Evolutionary conservation across 1,140 invertebrate genomes (phyloP), one percentile per base, ranked within the genome.

Genomic region (Drepana arcuata): DNA sequence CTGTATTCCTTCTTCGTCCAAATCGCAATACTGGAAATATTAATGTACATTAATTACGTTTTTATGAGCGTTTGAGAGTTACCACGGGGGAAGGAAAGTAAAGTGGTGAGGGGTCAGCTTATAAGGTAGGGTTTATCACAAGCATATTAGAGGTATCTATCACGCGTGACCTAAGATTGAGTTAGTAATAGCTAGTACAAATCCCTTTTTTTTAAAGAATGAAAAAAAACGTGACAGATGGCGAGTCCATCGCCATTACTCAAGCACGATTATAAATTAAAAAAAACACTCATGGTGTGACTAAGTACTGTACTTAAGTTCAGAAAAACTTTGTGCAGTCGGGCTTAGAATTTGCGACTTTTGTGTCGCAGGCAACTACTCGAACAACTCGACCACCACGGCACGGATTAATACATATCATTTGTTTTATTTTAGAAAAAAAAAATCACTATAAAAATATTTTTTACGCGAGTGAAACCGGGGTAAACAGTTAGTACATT

Each of bases 1-100:
- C 39, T 88, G 79, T 36, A 89, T 61, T 31, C 87, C 87, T 47
- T 85, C 84, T 14, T 80, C 64, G 14, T 83, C 66, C 48, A 91
- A 68, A 33, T 72, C 65, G 23, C 68, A 83, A 32, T 88, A 87
- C 88, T 91, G 54, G 38, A 86, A 75, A 52, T 27, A 14, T 28
- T 7, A 14, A 38, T 27, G 25, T 23, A 13, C 40, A 34, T 25
- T 35, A 13, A 26, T 33, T 42, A 16, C 16, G 18, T 21, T 21
- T 9, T 4, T 21, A 5, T 9, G 18, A 5, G 4, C 18, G 18
- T 5, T 21, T 21, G 4, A 5, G 4, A 5, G 18, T 21, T 21
- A 21, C 9, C 9, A 21, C 9, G n/a, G n/a, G n/a, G n/a, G n/a
- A n/a, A n/a, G n/a, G n/a, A n/a, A n/a, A n/a, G n/a, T n/a, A n/a